Base-by-base conservation (phyloP, 2,113 vertebrate species). In the Oncorhynchus clarkii region DNA sequence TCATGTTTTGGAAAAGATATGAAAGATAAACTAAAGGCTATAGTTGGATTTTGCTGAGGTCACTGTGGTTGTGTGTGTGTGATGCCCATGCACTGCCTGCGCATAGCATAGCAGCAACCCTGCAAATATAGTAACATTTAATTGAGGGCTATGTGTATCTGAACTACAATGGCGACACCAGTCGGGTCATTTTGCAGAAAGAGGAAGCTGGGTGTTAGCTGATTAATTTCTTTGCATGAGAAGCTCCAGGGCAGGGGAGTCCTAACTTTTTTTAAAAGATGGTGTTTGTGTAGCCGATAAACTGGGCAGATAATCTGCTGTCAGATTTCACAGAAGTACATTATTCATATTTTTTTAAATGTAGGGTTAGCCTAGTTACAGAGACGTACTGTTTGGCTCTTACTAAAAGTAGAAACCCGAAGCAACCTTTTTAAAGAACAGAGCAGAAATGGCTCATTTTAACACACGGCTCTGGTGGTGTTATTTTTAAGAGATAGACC, bases 151-250 rank as follows among this genome's bases (percentile, higher is more conserved):
- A 13, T 62, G 51, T 70, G 71, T 78, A 59, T 79, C 71, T 80
- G 57, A 73, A 74, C 85, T 80, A 78, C 75, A 79, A 73, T 78
- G 75, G 69, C 67, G 85, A 80, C 71, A 71, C 77, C 60, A 81
- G 60, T 68, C 65, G 80, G 70, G 76, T 88, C 51, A 80, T 84
- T 88, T 83, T 67, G 69, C 79, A 74, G 75, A 79, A 82, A 78
- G 82, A 86, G 86, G 90, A 92, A 90, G 88, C 87, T 88, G 86
- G 78, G 54, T 71, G 60, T 54, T 77, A 78, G 69, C 88, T 85
- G 89, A 91, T 90, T 86, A 87, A 49, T 24, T 34, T 71, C 9
- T 85, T 80, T 1, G 82, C 39, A 72, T 89, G 88, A 88, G 83
- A 87, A 88, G 81, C 62, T 78, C 57, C 49, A 80, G 77, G 48